These are phyloP conservation scores for Hemaris fuciformis DNA, from an alignment of 2,888 invertebrate species.

Conservation along the genomic window DNA sequence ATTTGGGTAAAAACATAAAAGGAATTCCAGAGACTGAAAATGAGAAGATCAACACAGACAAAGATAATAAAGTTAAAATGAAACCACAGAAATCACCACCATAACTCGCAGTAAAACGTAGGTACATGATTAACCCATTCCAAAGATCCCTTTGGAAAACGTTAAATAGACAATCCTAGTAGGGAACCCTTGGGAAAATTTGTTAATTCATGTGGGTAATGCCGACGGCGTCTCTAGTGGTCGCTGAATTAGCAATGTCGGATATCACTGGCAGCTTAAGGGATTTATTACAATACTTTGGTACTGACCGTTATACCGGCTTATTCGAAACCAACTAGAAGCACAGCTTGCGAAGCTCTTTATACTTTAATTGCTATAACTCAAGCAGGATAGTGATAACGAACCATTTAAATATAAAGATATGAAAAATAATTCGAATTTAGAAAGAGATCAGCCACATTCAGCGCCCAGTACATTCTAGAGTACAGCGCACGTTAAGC, in stretches of 20 bases:
- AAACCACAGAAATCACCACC: not conserved
- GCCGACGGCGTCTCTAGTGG: slow-evolving; percentile 4
- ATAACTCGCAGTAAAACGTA: not conserved
- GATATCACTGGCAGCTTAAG: slow-evolving; percentile 4
- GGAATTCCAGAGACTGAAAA: too few species aligned
- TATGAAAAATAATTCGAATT: too few species aligned
- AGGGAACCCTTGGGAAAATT: slow-evolving; percentile 19
- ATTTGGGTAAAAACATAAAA: too few species aligned
- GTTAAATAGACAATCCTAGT: not conserved
- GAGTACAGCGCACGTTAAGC: too few species aligned
- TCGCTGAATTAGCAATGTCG: not conserved
- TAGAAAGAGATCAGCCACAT: too few species aligned
- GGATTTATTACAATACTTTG: slow-evolving; percentile 12
- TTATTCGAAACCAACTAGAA: not conserved
- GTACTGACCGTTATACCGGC: not conserved
- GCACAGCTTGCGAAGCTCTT: too few species aligned
- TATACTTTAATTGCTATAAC: too few species aligned
- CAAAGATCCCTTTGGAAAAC: not conserved
- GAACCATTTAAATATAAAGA: too few species aligned
- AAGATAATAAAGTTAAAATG: not conserved
- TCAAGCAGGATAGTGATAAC: too few species aligned
- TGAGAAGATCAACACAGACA: too few species aligned
- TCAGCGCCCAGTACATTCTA: too few species aligned
- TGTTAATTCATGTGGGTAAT: slow-evolving; percentile 29
- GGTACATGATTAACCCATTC: not conserved